A percentile compares a stretch with the other conserved stretches of the same genome.
Evolutionary conservation across 2,797 vertebrate species (phyloP).

Genomic region (Oreortyx pictus): DNA sequence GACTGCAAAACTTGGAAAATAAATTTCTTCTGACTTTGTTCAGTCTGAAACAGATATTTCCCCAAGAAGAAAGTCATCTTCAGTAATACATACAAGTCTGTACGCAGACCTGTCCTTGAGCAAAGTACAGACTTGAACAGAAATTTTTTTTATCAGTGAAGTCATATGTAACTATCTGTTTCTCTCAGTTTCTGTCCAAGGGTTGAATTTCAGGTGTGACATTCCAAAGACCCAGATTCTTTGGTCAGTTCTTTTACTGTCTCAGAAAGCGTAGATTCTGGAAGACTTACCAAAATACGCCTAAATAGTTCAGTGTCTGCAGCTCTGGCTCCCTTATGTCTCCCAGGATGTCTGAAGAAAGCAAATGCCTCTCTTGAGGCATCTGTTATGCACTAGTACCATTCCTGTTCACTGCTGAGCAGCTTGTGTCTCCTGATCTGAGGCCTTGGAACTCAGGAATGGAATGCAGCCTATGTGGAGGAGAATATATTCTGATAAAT

Average conservation of each 20-base stretch:
- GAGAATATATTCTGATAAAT: neutral
- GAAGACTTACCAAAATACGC: neutral
- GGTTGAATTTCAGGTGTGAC: neutral
- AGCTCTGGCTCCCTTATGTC: neutral
- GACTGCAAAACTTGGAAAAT: neutral
- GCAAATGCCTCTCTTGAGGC: neutral
- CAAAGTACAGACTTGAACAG: neutral
- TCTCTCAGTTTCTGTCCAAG: neutral
- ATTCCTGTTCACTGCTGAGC: neutral
- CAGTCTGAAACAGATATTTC: neutral
- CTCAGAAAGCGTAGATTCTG: neutral
- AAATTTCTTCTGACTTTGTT: neutral
- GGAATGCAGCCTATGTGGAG: neutral
- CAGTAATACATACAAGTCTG: neutral
- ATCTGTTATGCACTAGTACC: fast-evolving
- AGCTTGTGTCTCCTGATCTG: neutral
- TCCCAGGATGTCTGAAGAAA: neutral
- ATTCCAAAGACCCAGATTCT: neutral
- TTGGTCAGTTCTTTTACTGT: neutral
- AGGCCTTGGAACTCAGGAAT: neutral
- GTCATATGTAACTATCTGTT: neutral
- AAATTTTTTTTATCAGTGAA: neutral
- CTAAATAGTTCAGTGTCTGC: neutral
- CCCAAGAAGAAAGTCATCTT: neutral
- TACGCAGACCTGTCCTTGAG: neutral